Conservation (phyloP, 2,888 invertebrate species). For the Dione juno region DNA sequence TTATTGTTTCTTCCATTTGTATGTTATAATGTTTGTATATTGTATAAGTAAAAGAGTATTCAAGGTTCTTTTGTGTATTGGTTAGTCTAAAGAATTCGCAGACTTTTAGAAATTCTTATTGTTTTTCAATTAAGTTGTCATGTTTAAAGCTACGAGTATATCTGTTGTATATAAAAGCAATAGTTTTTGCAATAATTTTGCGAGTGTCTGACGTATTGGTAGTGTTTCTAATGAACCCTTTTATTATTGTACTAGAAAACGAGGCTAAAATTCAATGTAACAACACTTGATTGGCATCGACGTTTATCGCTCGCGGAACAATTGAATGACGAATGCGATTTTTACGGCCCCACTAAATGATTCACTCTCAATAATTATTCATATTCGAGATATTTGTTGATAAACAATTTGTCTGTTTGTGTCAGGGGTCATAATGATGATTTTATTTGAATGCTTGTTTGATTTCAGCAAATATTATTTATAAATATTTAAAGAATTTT, state of each 20-base stretch:
- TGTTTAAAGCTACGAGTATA: background rate
- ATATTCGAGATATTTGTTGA: constrained; percentile 29
- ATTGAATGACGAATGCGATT: constrained; percentile 75
- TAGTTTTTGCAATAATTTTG: background rate
- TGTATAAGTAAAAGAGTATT: too few relatives aligned
- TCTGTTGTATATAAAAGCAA: background rate
- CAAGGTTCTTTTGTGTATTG: background rate
- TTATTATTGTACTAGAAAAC: constrained; percentile 21
- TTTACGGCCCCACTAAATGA: constrained; percentile 61
- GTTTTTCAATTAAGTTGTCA: background rate
- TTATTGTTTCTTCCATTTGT: constrained; percentile 8
- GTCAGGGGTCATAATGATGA: background rate
- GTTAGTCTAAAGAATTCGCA: too few relatives aligned
- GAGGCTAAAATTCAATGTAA: constrained; percentile 39
- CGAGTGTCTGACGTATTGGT: background rate
- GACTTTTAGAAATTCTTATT: background rate
- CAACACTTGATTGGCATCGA: constrained; percentile 64
- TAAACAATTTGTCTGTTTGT: constrained; percentile 30
- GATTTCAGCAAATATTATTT: background rate
- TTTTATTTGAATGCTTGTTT: background rate
- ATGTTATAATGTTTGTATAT: too few relatives aligned
- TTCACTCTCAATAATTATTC: constrained; percentile 54
- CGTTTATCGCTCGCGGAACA: constrained; percentile 63
- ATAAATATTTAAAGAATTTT: too few relatives aligned
- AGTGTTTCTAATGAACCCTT: background rate